Percentiles rank a stretch among this genome's conserved stretches.
Evolutionary conservation across 2,113 vertebrate species (phyloP).

Genomic region (Nibea coibor): DNA sequence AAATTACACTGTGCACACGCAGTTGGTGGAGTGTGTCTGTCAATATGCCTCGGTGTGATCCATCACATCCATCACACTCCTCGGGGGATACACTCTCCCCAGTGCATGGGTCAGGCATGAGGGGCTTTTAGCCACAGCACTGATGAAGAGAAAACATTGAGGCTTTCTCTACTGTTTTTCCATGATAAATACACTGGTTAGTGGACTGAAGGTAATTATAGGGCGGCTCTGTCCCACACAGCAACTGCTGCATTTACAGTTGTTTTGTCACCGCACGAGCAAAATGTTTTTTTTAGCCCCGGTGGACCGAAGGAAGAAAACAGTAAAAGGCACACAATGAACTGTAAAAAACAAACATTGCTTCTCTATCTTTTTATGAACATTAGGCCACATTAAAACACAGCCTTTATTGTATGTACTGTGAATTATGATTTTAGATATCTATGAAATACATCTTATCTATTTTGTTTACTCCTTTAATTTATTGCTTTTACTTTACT

Average conservation of each 20-base stretch:
- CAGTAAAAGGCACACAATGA: constrained; percentile 12
- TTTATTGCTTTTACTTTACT: not conserved
- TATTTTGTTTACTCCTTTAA: not conserved
- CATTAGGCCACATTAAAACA: constrained; percentile 11
- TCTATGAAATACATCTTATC: too few species aligned
- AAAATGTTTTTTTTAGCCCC: constrained; percentile 27
- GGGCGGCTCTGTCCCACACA: constrained; percentile 29
- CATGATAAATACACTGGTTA: constrained; percentile 59
- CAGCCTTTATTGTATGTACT: not conserved
- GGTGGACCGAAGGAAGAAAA: constrained; percentile 12
- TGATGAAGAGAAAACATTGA: constrained; percentile 76
- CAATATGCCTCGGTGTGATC: constrained; percentile 67
- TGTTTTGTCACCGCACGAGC: constrained; percentile 29
- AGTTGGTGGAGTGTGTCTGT: constrained; percentile 61
- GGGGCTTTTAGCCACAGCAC: constrained; percentile 66
- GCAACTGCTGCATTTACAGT: constrained; percentile 26
- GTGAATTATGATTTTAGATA: not conserved
- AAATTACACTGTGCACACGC: constrained; percentile 54
- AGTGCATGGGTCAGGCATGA: constrained; percentile 60
- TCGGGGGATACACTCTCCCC: constrained; percentile 53
- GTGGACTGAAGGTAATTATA: constrained; percentile 63
- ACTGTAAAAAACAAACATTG: not conserved
- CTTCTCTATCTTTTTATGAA: too few species aligned
- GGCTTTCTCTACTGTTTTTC: constrained; percentile 48
- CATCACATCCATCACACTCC: constrained; percentile 64